Evolutionary conservation across 2,888 invertebrate genomes (phyloP), one percentile per base, ranked within the genome.

Genomic region (Torymus aiolomorphi): DNA sequence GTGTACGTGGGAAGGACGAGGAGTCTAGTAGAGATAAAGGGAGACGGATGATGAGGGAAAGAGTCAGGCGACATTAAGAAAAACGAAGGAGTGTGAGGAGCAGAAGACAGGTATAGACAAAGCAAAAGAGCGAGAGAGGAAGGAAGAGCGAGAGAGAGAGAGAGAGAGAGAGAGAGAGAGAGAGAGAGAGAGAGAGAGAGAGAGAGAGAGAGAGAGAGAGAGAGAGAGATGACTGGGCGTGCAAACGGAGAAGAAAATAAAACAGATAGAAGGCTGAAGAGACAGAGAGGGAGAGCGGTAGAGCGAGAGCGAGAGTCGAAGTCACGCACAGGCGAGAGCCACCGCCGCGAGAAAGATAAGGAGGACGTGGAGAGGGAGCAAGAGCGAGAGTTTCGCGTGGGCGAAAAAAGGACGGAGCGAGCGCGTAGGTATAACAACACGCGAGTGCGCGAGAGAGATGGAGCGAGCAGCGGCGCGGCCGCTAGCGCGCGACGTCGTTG

Each of bases 351-450:
- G 20, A 66, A 14, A 67, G 18, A 52, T 67, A 67, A 67, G 24
- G 56, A 57, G 70, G 51, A 57, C 61, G 62, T 20, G 13, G 61
- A 13, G 31, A 11, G 62, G 42, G 75, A 57, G 56, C 42, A n/a
- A 51, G 71, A 69, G 24, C 11, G 10, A 8, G 14, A 51, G 24
- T 61, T 56, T 54, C 49, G 31, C 67, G 56, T 57, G 57, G 73
- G 81, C 72, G 75, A 78, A 63, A 71, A 67, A 74, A 54, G 57
- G 51, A 67, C 12, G 1, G 24, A 24, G 61, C 14, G 42, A 54
- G 57, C 16, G 62, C 69, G 75, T 65, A 20, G 20, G 20, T 20
- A 16, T 72, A 42, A 42, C 42, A 42, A 42, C 42, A 76, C 67
- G 71, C 70, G 18, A 13, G 16, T 59, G 12, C 18, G 49, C 20